Percentiles rank a stretch among this genome's conserved stretches.
These are phyloP conservation scores for Cerceris rybyensis DNA, from an alignment of 2,888 invertebrate species.

Conservation along the genomic window DNA sequence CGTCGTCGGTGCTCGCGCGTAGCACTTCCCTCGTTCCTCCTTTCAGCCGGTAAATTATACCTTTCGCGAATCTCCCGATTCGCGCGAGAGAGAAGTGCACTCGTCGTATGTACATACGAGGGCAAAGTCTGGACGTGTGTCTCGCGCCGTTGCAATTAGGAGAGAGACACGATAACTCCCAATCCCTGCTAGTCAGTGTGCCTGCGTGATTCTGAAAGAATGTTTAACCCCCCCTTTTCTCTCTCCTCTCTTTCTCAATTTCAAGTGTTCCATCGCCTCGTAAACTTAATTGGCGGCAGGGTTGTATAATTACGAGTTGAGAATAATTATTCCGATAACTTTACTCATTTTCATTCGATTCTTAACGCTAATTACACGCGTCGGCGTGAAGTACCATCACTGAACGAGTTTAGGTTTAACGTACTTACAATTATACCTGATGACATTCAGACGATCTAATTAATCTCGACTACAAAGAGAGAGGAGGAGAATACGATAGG, in stretches of 20 bases:
- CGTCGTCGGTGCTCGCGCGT: constrained; percentile 40
- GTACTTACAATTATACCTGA: no score
- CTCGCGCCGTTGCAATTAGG: constrained; percentile 43
- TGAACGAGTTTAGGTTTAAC: no score
- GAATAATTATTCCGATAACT: no score
- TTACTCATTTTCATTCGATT: no score
- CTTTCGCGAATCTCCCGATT: constrained; percentile 50
- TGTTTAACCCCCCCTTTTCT: no score
- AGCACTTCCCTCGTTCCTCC: constrained; percentile 42
- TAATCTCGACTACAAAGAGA: no score
- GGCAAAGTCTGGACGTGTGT: constrained; percentile 34
- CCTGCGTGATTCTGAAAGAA: constrained; percentile 10
- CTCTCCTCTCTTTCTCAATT: no score
- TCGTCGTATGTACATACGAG: constrained; percentile 19
- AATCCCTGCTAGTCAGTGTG: neutral
- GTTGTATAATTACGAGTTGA: neutral
- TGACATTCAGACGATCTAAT: no score
- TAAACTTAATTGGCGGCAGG: constrained; percentile 47
- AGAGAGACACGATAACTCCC: constrained; percentile 2
- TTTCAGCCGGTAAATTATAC: constrained; percentile 58
- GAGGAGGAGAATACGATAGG: no score
- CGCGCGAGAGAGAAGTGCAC: neutral
- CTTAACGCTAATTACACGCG: no score
- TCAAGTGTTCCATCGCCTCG: no score
- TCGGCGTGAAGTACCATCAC: no score